These are phyloP conservation scores for Butorides virescens DNA, from an alignment of 2,113 vertebrate species.

Conservation along the genomic window DNA sequence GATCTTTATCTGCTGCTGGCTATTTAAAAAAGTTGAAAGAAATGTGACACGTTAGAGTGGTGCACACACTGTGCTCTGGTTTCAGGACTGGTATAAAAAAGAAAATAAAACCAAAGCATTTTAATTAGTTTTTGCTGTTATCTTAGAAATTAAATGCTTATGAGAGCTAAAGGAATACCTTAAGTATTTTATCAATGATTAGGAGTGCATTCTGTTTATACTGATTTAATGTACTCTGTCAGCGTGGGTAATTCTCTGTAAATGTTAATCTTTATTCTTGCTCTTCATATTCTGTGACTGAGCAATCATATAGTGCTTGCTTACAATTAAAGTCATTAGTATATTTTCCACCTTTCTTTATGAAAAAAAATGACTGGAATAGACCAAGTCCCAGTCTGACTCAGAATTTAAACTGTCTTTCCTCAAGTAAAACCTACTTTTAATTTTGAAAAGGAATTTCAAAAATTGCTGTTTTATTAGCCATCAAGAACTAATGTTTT, in stretches of 20 bases:
- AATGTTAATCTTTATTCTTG: not conserved
- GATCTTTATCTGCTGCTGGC: not conserved
- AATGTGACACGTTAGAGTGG: not conserved
- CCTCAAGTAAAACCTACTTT: not conserved
- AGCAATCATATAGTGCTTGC: not conserved
- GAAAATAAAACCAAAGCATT: not conserved
- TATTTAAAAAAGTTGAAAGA: not conserved
- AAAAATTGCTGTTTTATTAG: not conserved
- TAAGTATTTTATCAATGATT: not conserved
- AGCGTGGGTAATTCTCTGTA: not conserved
- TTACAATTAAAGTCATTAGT: not conserved
- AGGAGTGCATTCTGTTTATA: not conserved
- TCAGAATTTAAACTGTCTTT: not conserved
- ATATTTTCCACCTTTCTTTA: not conserved
- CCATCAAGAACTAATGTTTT: not conserved
- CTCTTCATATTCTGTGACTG: not conserved
- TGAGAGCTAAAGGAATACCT: not conserved
- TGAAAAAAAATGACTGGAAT: not conserved
- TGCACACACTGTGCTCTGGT: not conserved
- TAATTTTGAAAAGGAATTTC: not conserved
- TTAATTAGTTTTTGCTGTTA: not conserved
- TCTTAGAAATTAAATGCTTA: not conserved
- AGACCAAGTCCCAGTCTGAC: not conserved
- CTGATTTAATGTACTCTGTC: not conserved
- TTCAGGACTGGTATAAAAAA: not conserved